These are phyloP conservation scores for Coilia nasus DNA, from an alignment of 2,797 vertebrate species.

Conservation along the genomic window DNA sequence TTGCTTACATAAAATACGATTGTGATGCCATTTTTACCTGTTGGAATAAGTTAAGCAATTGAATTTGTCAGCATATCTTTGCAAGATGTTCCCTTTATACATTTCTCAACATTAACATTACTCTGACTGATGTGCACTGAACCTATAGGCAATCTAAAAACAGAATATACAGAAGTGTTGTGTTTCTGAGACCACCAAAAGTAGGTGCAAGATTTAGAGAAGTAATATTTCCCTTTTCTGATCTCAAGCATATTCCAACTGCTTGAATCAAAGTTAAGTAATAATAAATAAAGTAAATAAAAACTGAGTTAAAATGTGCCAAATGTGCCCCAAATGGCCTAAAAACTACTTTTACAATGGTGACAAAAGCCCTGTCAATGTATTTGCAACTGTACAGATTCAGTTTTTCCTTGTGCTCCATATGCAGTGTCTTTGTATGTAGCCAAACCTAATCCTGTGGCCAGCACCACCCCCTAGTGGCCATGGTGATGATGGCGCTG, in stretches of 20 bases:
- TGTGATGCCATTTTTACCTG: background rate
- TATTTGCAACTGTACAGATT: background rate
- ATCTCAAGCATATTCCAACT: background rate
- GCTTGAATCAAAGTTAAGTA: background rate
- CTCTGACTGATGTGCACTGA: background rate
- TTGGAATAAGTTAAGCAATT: background rate
- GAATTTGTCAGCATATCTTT: background rate
- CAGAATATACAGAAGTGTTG: background rate
- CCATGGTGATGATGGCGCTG: constrained; percentile 31
- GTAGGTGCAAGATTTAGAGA: background rate
- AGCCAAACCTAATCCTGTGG: background rate
- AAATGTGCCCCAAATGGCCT: background rate
- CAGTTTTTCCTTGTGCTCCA: background rate
- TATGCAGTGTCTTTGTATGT: background rate
- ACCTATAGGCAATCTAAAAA: background rate
- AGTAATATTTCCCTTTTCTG: background rate
- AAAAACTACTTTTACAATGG: background rate
- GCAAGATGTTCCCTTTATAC: background rate
- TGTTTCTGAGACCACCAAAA: background rate
- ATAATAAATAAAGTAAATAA: background rate
- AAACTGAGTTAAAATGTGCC: background rate
- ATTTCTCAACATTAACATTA: background rate
- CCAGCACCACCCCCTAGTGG: constrained; percentile 39
- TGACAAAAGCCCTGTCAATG: background rate
- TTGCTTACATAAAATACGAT: background rate